Percentiles rank a stretch among this genome's conserved stretches.
Conservation (phyloP, 2,888 invertebrate species). For the Palloptera scutellata region DNA sequence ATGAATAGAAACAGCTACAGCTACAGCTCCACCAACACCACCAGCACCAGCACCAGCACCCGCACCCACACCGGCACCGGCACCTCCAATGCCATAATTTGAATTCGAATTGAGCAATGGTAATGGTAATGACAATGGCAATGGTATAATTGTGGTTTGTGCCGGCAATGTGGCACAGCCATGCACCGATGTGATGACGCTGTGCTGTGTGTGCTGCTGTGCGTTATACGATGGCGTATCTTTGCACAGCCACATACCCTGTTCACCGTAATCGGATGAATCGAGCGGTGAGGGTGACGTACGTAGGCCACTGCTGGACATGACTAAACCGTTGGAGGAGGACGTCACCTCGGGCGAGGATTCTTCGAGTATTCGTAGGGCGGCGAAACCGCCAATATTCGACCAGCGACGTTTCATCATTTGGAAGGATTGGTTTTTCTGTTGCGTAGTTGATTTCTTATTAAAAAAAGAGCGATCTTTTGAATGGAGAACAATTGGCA, state of each 20-base stretch:
- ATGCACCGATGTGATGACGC: conserved; percentile 63
- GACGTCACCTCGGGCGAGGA: conserved; percentile 81
- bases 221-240: conserved; percentile 57
- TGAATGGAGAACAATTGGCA: conserved; percentile 17
- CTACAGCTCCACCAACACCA: conserved; percentile 35
- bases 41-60: conserved; percentile 43
- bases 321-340: conserved; percentile 70
- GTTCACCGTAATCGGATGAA: conserved; percentile 79
- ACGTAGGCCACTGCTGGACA: conserved; percentile 72
- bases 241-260: conserved; percentile 81
- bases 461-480: no score
- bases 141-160: conserved; percentile 67
- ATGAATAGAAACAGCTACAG: not conserved
- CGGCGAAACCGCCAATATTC: conserved; percentile 75
- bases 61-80: conserved; percentile 20
- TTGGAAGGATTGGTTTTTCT: conserved; percentile 36
- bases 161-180: conserved; percentile 66
- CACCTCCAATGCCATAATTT: conserved; percentile 21
- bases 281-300: conserved; percentile 78
- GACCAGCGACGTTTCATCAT: conserved; percentile 82
- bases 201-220: conserved; percentile 63
- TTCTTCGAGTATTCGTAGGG: conserved; percentile 75
- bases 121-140: conserved; percentile 68
- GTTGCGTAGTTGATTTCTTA: conserved; percentile 33
- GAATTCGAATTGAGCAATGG: conserved; percentile 48